Evolutionary conservation across 2,797 vertebrate genomes (phyloP).

Genomic region (Sebastes variabilis): DNA sequence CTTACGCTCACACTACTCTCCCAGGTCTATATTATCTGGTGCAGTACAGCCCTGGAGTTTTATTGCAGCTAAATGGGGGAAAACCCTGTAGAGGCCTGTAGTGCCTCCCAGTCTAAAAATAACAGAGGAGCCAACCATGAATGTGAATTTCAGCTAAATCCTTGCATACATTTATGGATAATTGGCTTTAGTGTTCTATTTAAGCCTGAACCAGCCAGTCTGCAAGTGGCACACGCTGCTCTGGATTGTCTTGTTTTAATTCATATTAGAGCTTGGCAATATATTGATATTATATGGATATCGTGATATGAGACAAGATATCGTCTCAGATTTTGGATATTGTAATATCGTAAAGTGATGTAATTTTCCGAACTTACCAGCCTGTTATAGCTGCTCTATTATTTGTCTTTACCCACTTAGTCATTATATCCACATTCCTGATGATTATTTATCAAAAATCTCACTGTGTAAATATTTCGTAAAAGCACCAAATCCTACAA

Average conservation of each 20-base stretch:
- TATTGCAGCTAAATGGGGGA: not conserved
- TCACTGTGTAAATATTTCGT: no score
- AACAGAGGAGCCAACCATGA: not conserved
- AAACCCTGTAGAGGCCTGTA: not conserved
- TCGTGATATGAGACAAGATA: no score
- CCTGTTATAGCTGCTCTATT: no score
- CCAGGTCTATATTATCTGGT: slow-evolving; percentile 15
- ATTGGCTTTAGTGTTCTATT: slow-evolving; percentile 7
- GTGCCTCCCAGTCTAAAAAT: slow-evolving; percentile 12
- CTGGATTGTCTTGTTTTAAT: not conserved
- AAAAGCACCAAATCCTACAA: no score
- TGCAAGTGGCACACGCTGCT: not conserved
- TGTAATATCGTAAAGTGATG: no score
- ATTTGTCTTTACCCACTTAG: no score
- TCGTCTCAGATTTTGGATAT: no score
- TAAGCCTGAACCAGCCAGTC: not conserved
- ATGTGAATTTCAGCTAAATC: slow-evolving; percentile 26
- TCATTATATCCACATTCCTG: no score
- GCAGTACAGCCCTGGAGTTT: slow-evolving; percentile 2
- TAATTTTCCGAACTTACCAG: no score
- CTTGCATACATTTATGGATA: not conserved
- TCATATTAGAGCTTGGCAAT: not conserved
- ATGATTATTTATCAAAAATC: no score
- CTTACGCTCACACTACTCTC: not conserved
- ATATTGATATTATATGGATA: no score